A percentile compares a stretch with the other conserved stretches of the same genome.
Conservation (phyloP, 2,797 vertebrate species). For the Microctenopoma steveboyesi region DNA sequence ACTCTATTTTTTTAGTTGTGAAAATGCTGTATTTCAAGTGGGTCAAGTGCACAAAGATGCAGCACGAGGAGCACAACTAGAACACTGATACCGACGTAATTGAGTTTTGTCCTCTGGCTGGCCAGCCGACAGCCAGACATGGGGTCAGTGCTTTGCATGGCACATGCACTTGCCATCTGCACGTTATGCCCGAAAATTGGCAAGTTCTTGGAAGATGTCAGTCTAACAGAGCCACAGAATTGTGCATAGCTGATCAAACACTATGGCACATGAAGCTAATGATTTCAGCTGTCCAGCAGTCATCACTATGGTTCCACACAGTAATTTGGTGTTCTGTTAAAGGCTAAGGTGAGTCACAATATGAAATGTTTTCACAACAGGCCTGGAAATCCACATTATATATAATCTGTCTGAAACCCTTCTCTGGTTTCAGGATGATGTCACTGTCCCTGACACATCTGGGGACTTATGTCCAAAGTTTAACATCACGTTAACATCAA, state of each 20-base stretch:
- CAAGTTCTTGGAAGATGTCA: neutral
- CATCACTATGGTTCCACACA: neutral
- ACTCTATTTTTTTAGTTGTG: no score
- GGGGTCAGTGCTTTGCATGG: slow-evolving; percentile 35
- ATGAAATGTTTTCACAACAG: neutral
- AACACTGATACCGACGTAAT: slow-evolving; percentile 46
- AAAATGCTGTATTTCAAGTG: neutral
- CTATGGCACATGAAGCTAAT: neutral
- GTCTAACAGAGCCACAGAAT: slow-evolving; percentile 2
- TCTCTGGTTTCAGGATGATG: neutral
- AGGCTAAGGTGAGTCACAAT: neutral
- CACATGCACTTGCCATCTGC: slow-evolving; percentile 35
- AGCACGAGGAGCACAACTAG: slow-evolving; percentile 14
- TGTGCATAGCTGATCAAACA: slow-evolving; percentile 12
- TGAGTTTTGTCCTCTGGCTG: slow-evolving; percentile 41
- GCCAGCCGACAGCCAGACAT: slow-evolving; percentile 22
- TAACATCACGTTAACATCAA: slow-evolving; percentile 8
- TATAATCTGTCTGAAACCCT: neutral
- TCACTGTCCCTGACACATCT: slow-evolving; percentile 15
- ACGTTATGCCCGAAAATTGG: slow-evolving; percentile 30
- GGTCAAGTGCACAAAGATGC: slow-evolving; percentile 8
- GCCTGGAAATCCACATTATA: neutral
- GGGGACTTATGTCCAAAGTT: slow-evolving; percentile 16
- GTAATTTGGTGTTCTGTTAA: neutral
- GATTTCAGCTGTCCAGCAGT: neutral